phyloP scores from a whole-genome alignment of 2,113 vertebrate genomes.

The Halichoeres trimaculatus region DNA sequence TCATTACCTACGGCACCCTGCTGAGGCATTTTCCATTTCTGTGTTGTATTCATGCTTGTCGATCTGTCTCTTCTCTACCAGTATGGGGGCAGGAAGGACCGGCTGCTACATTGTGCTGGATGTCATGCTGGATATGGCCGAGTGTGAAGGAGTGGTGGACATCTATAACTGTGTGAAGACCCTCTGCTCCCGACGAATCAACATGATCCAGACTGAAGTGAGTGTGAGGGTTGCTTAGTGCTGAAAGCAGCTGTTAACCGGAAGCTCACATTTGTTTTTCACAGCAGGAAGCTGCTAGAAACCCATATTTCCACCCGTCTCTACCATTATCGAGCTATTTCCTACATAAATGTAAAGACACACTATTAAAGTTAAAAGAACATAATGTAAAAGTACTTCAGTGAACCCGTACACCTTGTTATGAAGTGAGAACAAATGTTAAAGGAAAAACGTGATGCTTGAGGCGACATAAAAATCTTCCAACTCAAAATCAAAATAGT shows the following conservation, averaged over 20 bases:
- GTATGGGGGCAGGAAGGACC: slow-evolving; percentile 92
- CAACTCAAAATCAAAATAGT: no score
- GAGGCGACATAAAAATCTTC: no score
- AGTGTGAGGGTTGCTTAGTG: slow-evolving; percentile 39
- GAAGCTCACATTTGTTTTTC: slow-evolving; percentile 5
- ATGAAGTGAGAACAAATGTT: no score
- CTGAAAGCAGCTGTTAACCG: not conserved
- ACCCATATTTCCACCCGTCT: not conserved
- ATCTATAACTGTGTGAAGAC: slow-evolving; percentile 99
- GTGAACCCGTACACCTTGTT: no score
- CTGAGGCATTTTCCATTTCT: slow-evolving; percentile 4
- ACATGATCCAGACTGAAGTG: slow-evolving; percentile 98
- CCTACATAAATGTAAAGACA: not conserved
- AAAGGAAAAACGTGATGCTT: no score
- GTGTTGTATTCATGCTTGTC: slow-evolving; percentile 9
- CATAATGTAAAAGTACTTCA: no score
- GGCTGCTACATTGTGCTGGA: slow-evolving; percentile 97
- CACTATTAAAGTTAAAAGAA: no score
- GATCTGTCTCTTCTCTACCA: slow-evolving; percentile 62
- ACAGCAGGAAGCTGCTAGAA: not conserved
- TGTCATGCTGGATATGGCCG: slow-evolving; percentile 97
- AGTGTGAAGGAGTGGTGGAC: slow-evolving; percentile 96
- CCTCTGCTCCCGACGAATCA: slow-evolving; percentile 93
- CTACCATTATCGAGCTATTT: not conserved
- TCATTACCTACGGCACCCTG: slow-evolving; percentile 11